Percentiles rank a stretch among this genome's conserved stretches.
phyloP scores from a whole-genome alignment of 2,888 invertebrate species.

The Crocallis elinguaria region DNA sequence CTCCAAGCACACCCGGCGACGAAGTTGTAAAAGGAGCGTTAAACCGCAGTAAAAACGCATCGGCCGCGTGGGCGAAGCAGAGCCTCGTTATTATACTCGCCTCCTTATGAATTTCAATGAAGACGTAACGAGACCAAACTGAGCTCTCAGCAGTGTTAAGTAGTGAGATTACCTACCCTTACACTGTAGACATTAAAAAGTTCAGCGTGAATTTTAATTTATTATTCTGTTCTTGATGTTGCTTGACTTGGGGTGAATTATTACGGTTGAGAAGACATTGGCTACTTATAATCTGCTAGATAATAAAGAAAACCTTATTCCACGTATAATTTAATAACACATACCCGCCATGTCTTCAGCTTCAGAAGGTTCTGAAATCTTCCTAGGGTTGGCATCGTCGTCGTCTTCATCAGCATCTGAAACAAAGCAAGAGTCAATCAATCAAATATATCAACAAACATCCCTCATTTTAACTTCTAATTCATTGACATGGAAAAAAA shows the following conservation, averaged over 20 bases:
- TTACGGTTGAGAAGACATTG: neutral
- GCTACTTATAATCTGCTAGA: too few species aligned
- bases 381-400: constrained; percentile 40
- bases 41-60: constrained; percentile 85
- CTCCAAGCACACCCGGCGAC: constrained; percentile 76
- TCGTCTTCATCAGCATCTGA: constrained; percentile 50
- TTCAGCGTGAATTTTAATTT: constrained; percentile 27
- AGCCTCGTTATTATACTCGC: constrained; percentile 75
- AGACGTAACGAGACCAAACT: constrained; percentile 64
- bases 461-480: too few species aligned
- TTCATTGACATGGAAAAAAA: too few species aligned
- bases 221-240: constrained; percentile 8
- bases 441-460: too few species aligned
- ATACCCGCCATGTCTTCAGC: constrained; percentile 56
- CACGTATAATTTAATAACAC: constrained; percentile 10
- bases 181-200: constrained; percentile 29
- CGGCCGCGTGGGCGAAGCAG: constrained; percentile 47
- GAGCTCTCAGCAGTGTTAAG: constrained; percentile 55
- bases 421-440: constrained; percentile 38
- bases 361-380: constrained; percentile 44
- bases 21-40: constrained; percentile 83
- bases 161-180: constrained; percentile 43
- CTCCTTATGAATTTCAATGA: constrained; percentile 84
- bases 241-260: constrained; percentile 15
- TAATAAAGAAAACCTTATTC: too few species aligned